These are phyloP conservation scores for Zonotrichia leucophrys DNA, from an alignment of 2,113 vertebrate species.

Conservation along the genomic window DNA sequence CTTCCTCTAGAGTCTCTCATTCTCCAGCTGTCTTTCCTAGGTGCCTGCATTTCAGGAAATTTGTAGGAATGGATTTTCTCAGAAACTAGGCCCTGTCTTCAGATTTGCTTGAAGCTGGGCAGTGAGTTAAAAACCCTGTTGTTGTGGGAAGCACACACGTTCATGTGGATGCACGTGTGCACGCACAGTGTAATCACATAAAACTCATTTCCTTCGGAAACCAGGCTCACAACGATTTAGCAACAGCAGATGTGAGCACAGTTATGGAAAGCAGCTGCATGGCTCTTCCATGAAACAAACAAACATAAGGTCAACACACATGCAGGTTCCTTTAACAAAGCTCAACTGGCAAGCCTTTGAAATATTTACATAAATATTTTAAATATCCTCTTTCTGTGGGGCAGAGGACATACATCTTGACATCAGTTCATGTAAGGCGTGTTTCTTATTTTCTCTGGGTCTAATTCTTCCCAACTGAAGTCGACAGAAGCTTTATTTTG, in stretches of 20 bases:
- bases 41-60: not conserved
- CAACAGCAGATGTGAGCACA: slow-evolving; percentile 41
- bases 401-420: not conserved
- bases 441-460: slow-evolving; percentile 11
- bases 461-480: not conserved
- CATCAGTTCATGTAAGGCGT: not conserved
- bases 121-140: not conserved
- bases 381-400: slow-evolving; percentile 27
- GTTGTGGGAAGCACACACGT: not conserved
- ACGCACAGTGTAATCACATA: slow-evolving; percentile 38
- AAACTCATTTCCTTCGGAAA: slow-evolving; percentile 62
- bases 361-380: slow-evolving; percentile 48
- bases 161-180: not conserved
- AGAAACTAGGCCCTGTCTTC: not conserved
- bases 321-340: slow-evolving; percentile 30
- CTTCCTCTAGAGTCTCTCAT: not conserved
- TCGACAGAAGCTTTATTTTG: not conserved
- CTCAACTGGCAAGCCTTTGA: slow-evolving; percentile 24
- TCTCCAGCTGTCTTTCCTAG: not conserved
- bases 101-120: not conserved
- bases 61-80: rapidly evolving
- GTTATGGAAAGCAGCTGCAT: slow-evolving; percentile 45
- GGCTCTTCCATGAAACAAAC: slow-evolving; percentile 18
- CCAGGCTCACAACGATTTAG: not conserved
- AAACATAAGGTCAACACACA: slow-evolving; percentile 38